Base-by-base conservation (phyloP, 1,140 invertebrate species). In the Agrypnia vestita region DNA sequence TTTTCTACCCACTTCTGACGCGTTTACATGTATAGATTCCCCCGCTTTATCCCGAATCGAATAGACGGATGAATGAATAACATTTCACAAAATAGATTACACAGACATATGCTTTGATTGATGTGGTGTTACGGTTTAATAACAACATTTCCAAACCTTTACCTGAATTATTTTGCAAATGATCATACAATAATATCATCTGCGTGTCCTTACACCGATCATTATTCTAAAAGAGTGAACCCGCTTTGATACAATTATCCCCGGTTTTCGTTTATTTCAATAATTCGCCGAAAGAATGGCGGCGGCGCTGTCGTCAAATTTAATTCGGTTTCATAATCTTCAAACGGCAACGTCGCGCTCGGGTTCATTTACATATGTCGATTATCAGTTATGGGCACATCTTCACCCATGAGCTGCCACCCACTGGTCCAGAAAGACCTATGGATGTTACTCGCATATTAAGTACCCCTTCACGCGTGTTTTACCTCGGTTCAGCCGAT, bases 381-480 rank as follows among this genome's bases (percentile, higher is more conserved):
- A 73, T 73, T 53, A 73, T 73, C 69, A 55, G 69, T 73, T 53
- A 73, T 69, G 49, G 47, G 64, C 51, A 69, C 75, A 25, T 47
- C 46, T 80, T 80, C 67, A 72, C 72, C 62, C 71, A 80, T 80
- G 25, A 80, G 46, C 61, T 21, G 69, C 17, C 71, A 59, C 71
- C 61, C 72, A 80, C 19, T 75, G 78, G 78, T 51, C 61, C 72
- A 80, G 78, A 80, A 76, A 25, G 72, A 67, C 17, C 69, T 51
- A n/a, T 43, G 35, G 4, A 51, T 67, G 44, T 78, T 53, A 47
- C 49, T 62, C 71, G 55, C 77, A 51, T 51, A 51, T 71, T 78
- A 43, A 59, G 67, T 44, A 73, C 69, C 21, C 21, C 55, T 17
- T 79, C 78, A 79, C 78, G 78, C 78, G 78, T 79, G 56, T 55